Conservation (phyloP, 1,140 invertebrate genomes). For the Drosophila oshimai region DNA sequence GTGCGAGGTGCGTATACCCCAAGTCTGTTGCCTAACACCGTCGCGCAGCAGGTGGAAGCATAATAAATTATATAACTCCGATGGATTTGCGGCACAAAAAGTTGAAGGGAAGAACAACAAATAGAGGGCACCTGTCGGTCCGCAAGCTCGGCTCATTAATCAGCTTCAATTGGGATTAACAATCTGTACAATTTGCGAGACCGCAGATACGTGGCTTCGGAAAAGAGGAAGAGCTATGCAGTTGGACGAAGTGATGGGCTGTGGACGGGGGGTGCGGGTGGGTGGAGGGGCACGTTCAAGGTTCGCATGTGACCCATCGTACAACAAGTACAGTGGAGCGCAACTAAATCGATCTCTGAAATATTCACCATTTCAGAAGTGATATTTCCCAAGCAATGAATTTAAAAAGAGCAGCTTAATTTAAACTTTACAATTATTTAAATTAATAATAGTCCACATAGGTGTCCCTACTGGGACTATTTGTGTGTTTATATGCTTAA, state of each 20-base stretch:
- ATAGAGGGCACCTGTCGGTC: slow-evolving; percentile 8
- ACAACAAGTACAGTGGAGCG: slow-evolving; percentile 3
- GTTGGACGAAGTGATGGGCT: not conserved
- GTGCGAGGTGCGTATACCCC: slow-evolving; percentile 64
- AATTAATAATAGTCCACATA: too few species aligned
- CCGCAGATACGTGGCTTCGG: slow-evolving; percentile 57
- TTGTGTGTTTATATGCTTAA: too few species aligned
- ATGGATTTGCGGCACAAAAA: slow-evolving; percentile 39
- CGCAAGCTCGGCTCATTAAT: slow-evolving; percentile 17
- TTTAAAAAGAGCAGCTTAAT: too few species aligned
- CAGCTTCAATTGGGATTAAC: slow-evolving; percentile 14
- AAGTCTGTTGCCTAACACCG: slow-evolving; percentile 63
- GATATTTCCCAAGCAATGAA: too few species aligned
- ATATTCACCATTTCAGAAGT: not conserved
- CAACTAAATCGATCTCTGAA: too few species aligned
- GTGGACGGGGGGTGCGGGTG: not conserved
- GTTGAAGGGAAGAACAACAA: slow-evolving; percentile 13
- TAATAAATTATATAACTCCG: slow-evolving; percentile 72
- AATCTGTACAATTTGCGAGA: not conserved
- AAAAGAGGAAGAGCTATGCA: slow-evolving; percentile 34
- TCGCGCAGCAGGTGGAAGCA: slow-evolving; percentile 1
- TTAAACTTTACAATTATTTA: too few species aligned
- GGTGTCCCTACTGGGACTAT: too few species aligned
- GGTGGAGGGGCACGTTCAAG: slow-evolving; percentile 51
- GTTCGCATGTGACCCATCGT: slow-evolving; percentile 67